Base-by-base conservation (phyloP, 2,797 vertebrate genomes). In the Anguilla pacifica region DNA sequence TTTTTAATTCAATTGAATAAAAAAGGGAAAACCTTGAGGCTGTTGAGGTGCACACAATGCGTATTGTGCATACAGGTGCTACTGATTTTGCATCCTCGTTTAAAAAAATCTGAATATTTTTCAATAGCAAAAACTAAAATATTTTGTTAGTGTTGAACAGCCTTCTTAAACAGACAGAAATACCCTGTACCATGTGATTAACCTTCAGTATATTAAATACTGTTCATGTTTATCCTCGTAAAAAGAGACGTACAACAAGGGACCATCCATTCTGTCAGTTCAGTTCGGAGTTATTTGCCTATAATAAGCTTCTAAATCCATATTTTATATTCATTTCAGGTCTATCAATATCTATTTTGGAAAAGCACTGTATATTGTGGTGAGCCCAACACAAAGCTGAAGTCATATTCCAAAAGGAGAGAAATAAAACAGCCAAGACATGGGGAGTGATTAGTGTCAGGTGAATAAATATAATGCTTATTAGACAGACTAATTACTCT, bases 291-390 rank as follows among this genome's bases (percentile, higher is more conserved):
- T 70, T 6, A 70, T 70, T 70, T 9, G n/a, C 67, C 67, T 70
- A 70, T 28, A n/a, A 28, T 9, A 25, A 57, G 55, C 55, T 57
- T 70, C 22, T 70, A 10, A 10, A 11, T n/a, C 25, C 39, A 43
- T 43, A 43, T 43, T 43, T 43, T 43, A 43, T 43, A 25, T 77
- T 15, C 31, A 74, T 74, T 7, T 35, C 6, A 11, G 15, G 31
- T 39, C 31, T 43, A 77, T 39, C 35, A 77, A 39, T 17, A 77
- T 25, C 51, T 51, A 7, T 83, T 90, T 90, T 89, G 89, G 92
- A 89, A 89, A 92, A 88, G 87, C 85, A 91, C 83, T 4, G 31
- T 3, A 87, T 91, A 88, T 82, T 83, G 88, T 86, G n/a, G 85
- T 88, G 13, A 1, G 46, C 51, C 11, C n/a, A 84, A 57, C 82